A percentile compares a stretch with the other conserved stretches of the same genome.
These are phyloP conservation scores for Heliocidaris erythrogramma DNA, from an alignment of 35 echinoderm and acorn worm species.

Conservation along the genomic window DNA sequence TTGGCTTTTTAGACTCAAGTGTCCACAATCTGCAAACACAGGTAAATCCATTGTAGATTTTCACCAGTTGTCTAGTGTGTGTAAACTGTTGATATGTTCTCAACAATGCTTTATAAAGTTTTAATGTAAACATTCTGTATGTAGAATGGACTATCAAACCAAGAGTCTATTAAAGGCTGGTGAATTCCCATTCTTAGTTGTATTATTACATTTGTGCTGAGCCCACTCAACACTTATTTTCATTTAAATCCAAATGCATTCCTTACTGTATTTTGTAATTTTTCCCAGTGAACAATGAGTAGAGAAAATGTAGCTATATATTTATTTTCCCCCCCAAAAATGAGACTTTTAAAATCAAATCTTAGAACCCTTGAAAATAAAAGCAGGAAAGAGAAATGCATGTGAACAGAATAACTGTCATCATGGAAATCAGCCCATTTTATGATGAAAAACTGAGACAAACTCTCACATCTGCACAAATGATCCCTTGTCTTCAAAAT, in stretches of 20 bases:
- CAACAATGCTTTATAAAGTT: background rate
- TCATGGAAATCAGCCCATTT: too few relatives aligned
- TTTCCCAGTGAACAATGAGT: background rate
- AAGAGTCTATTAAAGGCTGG: background rate
- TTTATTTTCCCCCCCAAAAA: background rate
- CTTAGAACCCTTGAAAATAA: too few relatives aligned
- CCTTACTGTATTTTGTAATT: background rate
- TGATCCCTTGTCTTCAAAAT: too few relatives aligned
- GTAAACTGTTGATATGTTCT: background rate
- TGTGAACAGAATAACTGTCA: too few relatives aligned
- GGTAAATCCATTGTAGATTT: background rate
- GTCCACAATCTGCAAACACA: background rate
- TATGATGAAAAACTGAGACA: too few relatives aligned
- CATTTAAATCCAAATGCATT: background rate
- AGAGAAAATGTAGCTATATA: background rate
- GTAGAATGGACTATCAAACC: background rate
- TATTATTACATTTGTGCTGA: background rate
- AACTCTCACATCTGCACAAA: too few relatives aligned
- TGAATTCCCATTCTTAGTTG: background rate
- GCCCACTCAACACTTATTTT: background rate
- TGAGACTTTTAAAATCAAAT: background rate
- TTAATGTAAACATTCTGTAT: background rate
- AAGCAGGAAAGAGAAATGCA: too few relatives aligned
- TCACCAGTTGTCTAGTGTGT: background rate
- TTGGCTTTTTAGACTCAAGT: conserved; percentile 9